These are phyloP conservation scores for Burhinus oedicnemus DNA, from an alignment of 2,113 vertebrate species.

Conservation along the genomic window DNA sequence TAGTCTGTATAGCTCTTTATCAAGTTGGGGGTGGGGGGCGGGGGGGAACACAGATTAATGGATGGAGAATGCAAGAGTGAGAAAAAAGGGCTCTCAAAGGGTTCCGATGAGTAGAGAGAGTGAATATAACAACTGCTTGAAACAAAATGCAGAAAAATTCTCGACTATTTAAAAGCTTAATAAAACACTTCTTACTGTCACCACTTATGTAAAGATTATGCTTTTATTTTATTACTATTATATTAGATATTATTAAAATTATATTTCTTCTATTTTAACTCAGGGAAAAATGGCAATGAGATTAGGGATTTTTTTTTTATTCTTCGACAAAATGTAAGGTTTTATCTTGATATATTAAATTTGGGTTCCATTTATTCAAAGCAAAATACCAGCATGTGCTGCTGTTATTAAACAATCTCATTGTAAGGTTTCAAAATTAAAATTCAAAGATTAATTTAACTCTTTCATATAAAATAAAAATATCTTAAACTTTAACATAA, in stretches of 20 bases:
- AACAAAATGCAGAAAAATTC: not conserved
- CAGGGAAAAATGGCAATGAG: not conserved
- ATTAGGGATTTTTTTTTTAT: not conserved
- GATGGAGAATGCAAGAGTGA: not conserved
- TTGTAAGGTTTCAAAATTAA: not conserved
- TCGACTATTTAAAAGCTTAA: not conserved
- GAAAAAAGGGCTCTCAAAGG: not conserved
- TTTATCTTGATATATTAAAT: not conserved
- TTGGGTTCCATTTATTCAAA: not conserved
- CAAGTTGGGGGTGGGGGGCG: not conserved
- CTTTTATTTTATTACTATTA: not conserved
- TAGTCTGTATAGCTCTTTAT: constrained; percentile 14
- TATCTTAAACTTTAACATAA: not conserved
- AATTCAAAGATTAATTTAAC: constrained; percentile 3
- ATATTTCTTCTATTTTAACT: not conserved
- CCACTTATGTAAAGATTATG: not conserved
- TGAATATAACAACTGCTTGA: not conserved
- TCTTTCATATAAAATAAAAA: not conserved
- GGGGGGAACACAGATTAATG: constrained; percentile 9
- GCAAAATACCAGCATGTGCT: not conserved
- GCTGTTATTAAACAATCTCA: not conserved
- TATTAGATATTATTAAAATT: not conserved
- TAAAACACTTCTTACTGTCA: not conserved
- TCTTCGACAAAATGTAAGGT: not conserved
- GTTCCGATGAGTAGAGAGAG: not conserved